A percentile compares a stretch with the other conserved stretches of the same genome.
phyloP scores from a whole-genome alignment of 2,888 invertebrate species.

The Amphiduros pacificus region DNA sequence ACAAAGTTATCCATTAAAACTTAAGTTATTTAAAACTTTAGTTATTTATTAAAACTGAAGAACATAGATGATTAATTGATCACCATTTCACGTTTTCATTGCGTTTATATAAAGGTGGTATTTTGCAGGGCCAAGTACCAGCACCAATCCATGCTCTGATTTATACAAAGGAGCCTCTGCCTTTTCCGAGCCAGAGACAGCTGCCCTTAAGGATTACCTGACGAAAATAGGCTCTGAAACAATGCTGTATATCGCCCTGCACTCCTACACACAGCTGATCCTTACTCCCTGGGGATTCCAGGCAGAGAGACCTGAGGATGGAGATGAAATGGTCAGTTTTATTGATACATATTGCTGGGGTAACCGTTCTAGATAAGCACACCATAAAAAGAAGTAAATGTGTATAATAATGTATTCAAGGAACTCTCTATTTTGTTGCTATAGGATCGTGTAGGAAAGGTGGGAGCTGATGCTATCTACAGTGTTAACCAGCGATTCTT shows the following conservation, averaged over 20 bases:
- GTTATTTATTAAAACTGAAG: too few relatives aligned
- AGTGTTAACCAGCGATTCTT: constrained; percentile 28
- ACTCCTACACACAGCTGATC: constrained; percentile 33
- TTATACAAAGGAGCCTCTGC: constrained; percentile 24
- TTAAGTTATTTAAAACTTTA: too few relatives aligned
- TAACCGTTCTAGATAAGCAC: too few relatives aligned
- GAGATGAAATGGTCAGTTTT: constrained; percentile 28
- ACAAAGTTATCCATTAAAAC: too few relatives aligned
- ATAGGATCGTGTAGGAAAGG: constrained; percentile 25
- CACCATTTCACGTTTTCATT: too few relatives aligned
- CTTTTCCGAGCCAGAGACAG: constrained; percentile 29
- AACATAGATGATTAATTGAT: too few relatives aligned
- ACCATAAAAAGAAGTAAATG: too few relatives aligned
- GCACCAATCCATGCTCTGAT: constrained; percentile 15
- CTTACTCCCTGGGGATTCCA: constrained; percentile 33
- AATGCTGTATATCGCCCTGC: constrained; percentile 31
- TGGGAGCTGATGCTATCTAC: constrained; percentile 24
- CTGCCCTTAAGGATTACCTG: constrained; percentile 17
- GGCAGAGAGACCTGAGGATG: constrained; percentile 23
- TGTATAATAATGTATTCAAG: neutral
- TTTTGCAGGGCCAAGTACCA: constrained; percentile 19
- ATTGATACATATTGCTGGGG: neutral
- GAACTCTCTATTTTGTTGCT: neutral
- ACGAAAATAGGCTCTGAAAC: neutral
- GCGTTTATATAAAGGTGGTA: too few relatives aligned